Conservation (phyloP, 1,140 invertebrate genomes). For the Zophobas morio region DNA sequence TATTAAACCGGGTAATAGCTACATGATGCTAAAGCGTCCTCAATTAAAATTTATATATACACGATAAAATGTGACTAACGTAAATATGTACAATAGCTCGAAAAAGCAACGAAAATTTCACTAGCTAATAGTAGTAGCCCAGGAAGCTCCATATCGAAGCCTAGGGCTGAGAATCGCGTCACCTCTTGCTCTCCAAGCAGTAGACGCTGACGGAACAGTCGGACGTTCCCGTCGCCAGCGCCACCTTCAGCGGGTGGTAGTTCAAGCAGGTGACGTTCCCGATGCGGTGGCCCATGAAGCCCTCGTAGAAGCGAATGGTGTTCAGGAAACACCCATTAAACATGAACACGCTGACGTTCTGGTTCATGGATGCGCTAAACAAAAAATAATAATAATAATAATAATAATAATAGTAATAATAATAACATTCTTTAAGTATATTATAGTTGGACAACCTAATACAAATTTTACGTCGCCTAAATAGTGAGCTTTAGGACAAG, state of each 20-base stretch:
- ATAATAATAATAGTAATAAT: conserved; percentile 1
- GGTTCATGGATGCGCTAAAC: conserved; percentile 85
- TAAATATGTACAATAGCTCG: conserved; percentile 22
- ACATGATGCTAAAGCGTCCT: conserved; percentile 22
- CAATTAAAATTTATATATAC: conserved; percentile 34
- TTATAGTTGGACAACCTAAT: no score
- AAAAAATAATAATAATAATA: conserved; percentile 46
- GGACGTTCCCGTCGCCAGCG: conserved; percentile 83
- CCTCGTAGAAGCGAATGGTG: conserved; percentile 89
- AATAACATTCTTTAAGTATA: no score
- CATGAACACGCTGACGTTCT: conserved; percentile 86
- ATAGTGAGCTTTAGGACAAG: no score
- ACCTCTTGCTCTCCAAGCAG: conserved; percentile 77
- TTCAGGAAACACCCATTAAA: conserved; percentile 79
- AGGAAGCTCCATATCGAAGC: conserved; percentile 54
- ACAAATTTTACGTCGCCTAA: no score
- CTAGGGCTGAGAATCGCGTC: conserved; percentile 69
- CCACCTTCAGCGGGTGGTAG: conserved; percentile 88
- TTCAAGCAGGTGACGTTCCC: conserved; percentile 87
- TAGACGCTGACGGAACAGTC: conserved; percentile 87
- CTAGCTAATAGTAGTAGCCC: conserved; percentile 46
- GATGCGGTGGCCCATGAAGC: conserved; percentile 91
- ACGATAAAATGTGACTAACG: conserved; percentile 34
- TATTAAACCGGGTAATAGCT: conserved; percentile 13
- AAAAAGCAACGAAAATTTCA: conserved; percentile 38